Evolutionary conservation across 2,888 invertebrate species (phyloP).

Genomic region (Idaea aversata): DNA sequence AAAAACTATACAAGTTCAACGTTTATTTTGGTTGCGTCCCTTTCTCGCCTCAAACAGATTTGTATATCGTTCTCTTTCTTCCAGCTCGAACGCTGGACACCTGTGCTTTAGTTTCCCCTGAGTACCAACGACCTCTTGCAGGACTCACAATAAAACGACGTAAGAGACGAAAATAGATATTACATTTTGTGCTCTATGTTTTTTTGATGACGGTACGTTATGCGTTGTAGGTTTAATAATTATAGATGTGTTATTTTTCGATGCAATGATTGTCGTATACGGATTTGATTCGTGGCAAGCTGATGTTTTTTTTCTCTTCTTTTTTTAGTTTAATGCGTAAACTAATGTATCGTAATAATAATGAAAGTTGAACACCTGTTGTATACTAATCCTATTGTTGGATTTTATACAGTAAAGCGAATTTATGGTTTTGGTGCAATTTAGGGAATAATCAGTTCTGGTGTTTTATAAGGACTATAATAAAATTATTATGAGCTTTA

Average conservation of each 20-base stretch:
- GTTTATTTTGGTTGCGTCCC: constrained; percentile 78
- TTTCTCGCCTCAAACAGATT: constrained; percentile 44
- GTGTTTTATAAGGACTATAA: too few relatives aligned
- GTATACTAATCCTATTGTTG: constrained; percentile 64
- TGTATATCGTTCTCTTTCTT: constrained; percentile 52
- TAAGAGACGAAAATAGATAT: constrained; percentile 40
- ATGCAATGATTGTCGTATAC: constrained; percentile 77
- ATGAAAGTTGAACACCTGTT: constrained; percentile 73
- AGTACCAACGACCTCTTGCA: constrained; percentile 79
- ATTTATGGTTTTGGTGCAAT: constrained; percentile 51
- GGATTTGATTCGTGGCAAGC: constrained; percentile 75
- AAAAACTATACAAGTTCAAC: constrained; percentile 78
- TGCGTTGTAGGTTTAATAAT: constrained; percentile 40
- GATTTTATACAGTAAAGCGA: constrained; percentile 50
- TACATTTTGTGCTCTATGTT: constrained; percentile 42
- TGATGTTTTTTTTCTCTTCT: constrained; percentile 54
- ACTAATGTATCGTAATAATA: constrained; percentile 76
- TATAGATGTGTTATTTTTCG: constrained; percentile 71
- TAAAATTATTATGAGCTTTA: too few relatives aligned
- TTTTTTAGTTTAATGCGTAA: constrained; percentile 66
- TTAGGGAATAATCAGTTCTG: neutral
- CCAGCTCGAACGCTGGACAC: constrained; percentile 77
- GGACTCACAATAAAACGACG: constrained; percentile 48
- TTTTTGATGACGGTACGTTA: constrained; percentile 37
- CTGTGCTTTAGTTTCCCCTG: constrained; percentile 80